phyloP scores from a whole-genome alignment of 64 coral and sea anemone genomes.

The Pocillopora verrucosa region DNA sequence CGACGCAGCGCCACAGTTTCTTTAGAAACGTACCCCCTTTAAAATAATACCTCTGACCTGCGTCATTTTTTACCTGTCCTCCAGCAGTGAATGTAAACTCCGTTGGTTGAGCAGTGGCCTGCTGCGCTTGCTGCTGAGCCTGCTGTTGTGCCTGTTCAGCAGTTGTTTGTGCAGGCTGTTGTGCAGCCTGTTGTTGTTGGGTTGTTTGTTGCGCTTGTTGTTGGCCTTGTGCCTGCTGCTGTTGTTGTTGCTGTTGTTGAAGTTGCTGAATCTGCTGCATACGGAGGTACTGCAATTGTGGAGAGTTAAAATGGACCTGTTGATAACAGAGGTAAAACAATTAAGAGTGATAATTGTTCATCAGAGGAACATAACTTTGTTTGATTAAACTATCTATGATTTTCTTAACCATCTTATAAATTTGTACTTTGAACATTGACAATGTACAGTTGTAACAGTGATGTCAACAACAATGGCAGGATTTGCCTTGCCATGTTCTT shows the following conservation, averaged over 20 bases:
- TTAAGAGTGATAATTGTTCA: neutral
- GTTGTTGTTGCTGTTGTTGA: slow-evolving; percentile 56
- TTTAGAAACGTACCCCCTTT: neutral
- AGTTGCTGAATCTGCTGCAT: slow-evolving; percentile 80
- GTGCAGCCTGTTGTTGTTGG: slow-evolving; percentile 61
- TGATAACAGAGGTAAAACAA: neutral
- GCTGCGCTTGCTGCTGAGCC: slow-evolving; percentile 65
- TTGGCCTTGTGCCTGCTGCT: slow-evolving; percentile 47
- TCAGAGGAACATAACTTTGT: neutral
- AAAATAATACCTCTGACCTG: neutral
- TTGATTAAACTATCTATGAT: too few relatives aligned
- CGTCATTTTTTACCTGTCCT: slow-evolving; percentile 38
- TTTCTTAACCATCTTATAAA: too few relatives aligned
- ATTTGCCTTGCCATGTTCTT: too few relatives aligned
- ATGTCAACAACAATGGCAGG: too few relatives aligned
- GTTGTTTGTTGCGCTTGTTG: slow-evolving; percentile 48
- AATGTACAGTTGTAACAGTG: too few relatives aligned
- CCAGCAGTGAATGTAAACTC: slow-evolving; percentile 72
- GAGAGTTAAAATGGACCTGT: slow-evolving; percentile 78
- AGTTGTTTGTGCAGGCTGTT: slow-evolving; percentile 31
- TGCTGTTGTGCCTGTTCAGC: slow-evolving; percentile 66
- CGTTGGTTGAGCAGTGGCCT: slow-evolving; percentile 44
- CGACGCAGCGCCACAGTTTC: neutral
- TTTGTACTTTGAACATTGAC: too few relatives aligned
- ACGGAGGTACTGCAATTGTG: slow-evolving; percentile 84